Base-by-base conservation (phyloP, 2,888 invertebrate genomes). In the Harpagoxenus sublaevis region DNA sequence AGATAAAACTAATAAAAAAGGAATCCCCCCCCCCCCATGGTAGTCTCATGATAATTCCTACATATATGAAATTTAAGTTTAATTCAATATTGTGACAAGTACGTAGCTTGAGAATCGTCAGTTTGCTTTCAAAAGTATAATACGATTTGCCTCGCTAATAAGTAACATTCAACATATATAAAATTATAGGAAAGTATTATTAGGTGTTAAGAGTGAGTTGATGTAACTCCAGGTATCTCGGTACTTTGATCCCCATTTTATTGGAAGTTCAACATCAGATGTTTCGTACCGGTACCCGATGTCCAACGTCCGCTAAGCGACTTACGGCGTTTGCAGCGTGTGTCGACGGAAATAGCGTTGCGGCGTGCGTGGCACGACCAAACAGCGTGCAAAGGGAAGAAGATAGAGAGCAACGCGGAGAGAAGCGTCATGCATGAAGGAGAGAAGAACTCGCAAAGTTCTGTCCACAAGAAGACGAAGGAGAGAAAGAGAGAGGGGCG, bases 321-420 rank as follows among this genome's bases (percentile, higher is more conserved):
- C 86, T 87, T 88, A 86, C 84, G 78, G 66, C 84, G 87, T 89
- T 88, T 86, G 63, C 86, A 73, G 81, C 23, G 81, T 62, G 84
- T 75, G 68, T 66, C 60, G 89, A 89, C 89, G 79, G 82, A 90
- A 90, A 90, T 90, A 90, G 85, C 90, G 77, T 88, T 88, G 79
- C 83, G 66, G 84, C 82, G 65, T 74, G 31, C 23, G 23, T 23
- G 23, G 23, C 78, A 62, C 57, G 66, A 81, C 62, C 78, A 57
- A 73, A 63, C 60, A 85, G 57, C 62, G 55, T 75, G 0, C 15
- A 45, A 57, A 48, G 74, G 31, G 84, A 75, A 48, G 83, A 68
- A 68, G 55, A 42, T 35, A 53, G 35, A 39, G 75, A 84, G 55
- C 42, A 51, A 81, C 35, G 68, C 31, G 71, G 18, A 55, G 65